These are phyloP conservation scores for Prolemur simus DNA, from an alignment of 2,113 vertebrate species.

Conservation along the genomic window DNA sequence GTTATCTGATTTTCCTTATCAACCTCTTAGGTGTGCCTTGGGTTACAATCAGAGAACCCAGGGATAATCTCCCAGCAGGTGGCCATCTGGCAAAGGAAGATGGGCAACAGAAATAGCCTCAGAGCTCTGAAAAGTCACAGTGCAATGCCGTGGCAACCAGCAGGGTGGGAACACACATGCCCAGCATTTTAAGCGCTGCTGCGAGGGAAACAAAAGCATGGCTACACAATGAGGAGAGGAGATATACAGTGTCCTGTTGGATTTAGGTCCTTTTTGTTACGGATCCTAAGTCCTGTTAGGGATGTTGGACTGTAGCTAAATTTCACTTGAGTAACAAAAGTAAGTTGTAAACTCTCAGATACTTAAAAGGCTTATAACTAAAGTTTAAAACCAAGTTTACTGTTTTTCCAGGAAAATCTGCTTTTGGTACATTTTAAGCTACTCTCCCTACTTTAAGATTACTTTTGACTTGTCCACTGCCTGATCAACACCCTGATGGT, in stretches of 20 bases:
- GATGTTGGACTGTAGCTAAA: background rate
- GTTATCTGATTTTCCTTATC: background rate
- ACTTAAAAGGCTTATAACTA: background rate
- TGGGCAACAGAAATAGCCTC: background rate
- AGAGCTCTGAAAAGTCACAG: background rate
- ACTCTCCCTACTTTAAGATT: background rate
- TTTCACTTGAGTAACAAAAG: background rate
- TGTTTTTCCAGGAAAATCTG: background rate
- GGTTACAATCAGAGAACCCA: background rate
- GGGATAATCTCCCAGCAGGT: background rate
- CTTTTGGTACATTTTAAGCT: background rate
- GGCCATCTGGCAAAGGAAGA: background rate
- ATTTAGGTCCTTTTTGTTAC: background rate
- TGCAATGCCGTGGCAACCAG: background rate
- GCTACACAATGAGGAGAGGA: background rate
- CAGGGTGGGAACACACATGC: background rate
- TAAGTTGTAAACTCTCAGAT: background rate
- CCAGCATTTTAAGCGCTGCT: background rate
- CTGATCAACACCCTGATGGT: background rate
- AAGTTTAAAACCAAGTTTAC: conserved; percentile 16
- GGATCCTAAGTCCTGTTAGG: background rate
- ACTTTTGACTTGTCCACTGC: background rate
- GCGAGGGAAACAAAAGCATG: background rate
- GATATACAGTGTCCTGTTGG: background rate
- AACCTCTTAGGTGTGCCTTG: background rate